phyloP scores from a whole-genome alignment of 30 jellyfish, hydroid and myxozoan species.

The Aurelia sp. region DNA sequence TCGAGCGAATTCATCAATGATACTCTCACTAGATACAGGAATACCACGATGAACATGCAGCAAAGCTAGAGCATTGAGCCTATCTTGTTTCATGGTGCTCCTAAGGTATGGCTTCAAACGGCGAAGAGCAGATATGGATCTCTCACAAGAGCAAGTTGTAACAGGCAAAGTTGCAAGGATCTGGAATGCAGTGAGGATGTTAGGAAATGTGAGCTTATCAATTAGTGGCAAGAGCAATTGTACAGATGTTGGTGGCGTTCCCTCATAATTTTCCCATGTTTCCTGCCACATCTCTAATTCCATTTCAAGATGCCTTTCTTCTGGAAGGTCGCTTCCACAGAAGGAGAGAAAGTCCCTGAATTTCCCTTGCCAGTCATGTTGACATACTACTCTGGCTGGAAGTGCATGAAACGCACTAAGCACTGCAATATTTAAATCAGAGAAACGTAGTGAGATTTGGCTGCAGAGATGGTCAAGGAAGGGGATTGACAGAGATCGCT shows the following conservation, averaged over 20 bases:
- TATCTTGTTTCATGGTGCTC: background rate
- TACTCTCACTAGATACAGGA: too few species aligned
- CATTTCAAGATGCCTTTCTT: conserved; percentile 34
- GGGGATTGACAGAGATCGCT: conserved; percentile 21
- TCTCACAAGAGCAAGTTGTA: conserved; percentile 56
- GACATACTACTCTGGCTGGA: too few species aligned
- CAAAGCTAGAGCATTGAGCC: background rate
- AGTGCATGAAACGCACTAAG: too few species aligned
- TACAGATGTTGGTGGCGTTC: too few species aligned
- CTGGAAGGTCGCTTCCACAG: conserved; percentile 52
- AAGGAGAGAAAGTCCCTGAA: background rate
- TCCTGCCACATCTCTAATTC: conserved; percentile 50
- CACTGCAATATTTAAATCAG: conserved; percentile 16
- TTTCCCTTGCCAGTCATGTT: too few species aligned
- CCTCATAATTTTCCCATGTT: too few species aligned
- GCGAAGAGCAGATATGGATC: too few species aligned
- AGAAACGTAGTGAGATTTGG: conserved; percentile 34
- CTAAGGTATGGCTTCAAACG: too few species aligned
- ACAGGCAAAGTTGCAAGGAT: conserved; percentile 67
- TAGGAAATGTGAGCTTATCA: conserved; percentile 59
- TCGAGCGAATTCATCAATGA: too few species aligned
- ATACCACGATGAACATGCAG: background rate
- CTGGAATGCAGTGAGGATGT: conserved; percentile 41
- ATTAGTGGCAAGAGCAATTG: conserved; percentile 26
- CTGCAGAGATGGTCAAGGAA: conserved; percentile 53